These are phyloP conservation scores for Parnassius mnemosyne DNA, from an alignment of 2,888 invertebrate genomes.

Conservation along the genomic window DNA sequence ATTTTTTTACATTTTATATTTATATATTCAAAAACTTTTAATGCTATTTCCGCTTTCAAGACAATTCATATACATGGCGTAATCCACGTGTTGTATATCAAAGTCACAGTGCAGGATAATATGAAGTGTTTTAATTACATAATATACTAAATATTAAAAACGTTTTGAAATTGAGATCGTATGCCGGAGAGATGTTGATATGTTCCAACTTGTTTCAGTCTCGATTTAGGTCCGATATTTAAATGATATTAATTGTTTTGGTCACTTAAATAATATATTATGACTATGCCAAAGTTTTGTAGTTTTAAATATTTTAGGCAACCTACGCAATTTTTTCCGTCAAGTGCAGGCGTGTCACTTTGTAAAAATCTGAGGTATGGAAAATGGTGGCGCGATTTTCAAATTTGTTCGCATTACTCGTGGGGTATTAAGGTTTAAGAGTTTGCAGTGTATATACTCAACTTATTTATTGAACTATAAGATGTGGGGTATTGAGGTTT, in stretches of 20 bases:
- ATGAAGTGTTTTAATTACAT: constrained; percentile 10
- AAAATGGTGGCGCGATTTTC: too few species aligned
- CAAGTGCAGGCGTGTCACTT: too few species aligned
- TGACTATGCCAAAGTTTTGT: not conserved
- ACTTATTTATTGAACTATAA: too few species aligned
- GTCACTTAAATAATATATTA: not conserved
- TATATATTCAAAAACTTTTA: too few species aligned
- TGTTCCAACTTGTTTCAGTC: constrained; percentile 8
- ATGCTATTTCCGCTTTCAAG: constrained; percentile 11
- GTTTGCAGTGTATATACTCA: too few species aligned
- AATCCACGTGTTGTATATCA: not conserved
- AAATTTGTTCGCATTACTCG: too few species aligned
- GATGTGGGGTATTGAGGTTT: too few species aligned
- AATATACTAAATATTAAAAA: constrained; percentile 1
- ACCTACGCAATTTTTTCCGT: too few species aligned
- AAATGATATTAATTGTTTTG: not conserved
- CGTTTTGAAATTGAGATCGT: not conserved
- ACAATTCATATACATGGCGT: constrained; percentile 13
- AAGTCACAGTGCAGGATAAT: constrained; percentile 20
- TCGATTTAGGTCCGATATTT: not conserved
- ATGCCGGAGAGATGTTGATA: constrained; percentile 13
- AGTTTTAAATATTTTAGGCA: not conserved
- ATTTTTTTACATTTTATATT: too few species aligned
- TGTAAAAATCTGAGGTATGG: too few species aligned
- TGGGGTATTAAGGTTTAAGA: too few species aligned